Base-by-base conservation (phyloP, 2,113 vertebrate genomes). In the Pimephales promelas region DNA sequence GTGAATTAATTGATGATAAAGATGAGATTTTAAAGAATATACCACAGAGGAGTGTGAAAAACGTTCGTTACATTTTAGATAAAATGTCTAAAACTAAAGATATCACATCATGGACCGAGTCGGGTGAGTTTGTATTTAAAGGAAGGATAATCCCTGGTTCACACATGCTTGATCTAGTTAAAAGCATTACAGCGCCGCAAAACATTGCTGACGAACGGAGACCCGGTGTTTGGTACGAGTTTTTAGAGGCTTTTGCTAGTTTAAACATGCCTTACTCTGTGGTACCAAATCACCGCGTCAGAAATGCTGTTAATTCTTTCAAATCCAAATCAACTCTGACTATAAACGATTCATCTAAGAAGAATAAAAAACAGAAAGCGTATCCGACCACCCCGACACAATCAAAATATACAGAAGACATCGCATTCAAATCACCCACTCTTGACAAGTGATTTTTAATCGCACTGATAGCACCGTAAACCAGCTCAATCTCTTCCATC, bases 401-500 rank as follows among this genome's bases (percentile, higher is more conserved):
- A 0, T 26, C 24, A 13, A 26, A 61, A 26, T 13, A 61, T 61
- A 2, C 4, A 2, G 10, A 61, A 61, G 57, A 59, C 4, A 0
- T 1, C 4, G 0, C 26, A 2, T 59, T 59, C 57, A 59, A 26
- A 1, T 13, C 57, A 11, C 4, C 57, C 0, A 5, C 0, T 26
- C 57, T 59, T 13, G 57, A 59, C n/a, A 4, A 5, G 10, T 11
- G n/a, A 0, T 61, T 61, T 61, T 26, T 22, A 26, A 26, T 26
- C 10, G n/a, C n/a, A n/a, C n/a, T n/a, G n/a, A n/a, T n/a, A n/a
- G n/a, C n/a, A n/a, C n/a, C n/a, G n/a, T n/a, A n/a, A n/a, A n/a
- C n/a, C n/a, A n/a, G n/a, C n/a, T 0, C 2, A 7, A 6, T 45
- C 43, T 45, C 9, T 45, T 3, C 0, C n/a, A n/a, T n/a, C n/a